Conservation (phyloP, 2,888 invertebrate genomes). For the Acanthosoma haemorrhoidale region DNA sequence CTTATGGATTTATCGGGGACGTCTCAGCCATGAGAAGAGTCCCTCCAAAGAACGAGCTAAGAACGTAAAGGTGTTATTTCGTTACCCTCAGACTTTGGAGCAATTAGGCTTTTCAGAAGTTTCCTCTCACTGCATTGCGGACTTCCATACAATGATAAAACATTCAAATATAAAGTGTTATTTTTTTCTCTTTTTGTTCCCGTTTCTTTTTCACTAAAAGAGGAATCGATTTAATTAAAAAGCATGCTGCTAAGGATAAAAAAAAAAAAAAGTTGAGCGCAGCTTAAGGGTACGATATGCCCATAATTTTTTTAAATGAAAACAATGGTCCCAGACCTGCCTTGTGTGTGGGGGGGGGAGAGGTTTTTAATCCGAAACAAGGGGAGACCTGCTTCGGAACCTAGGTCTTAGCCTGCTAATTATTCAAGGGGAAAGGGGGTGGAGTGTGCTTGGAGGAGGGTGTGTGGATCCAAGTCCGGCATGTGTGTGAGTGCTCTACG, state of each 20-base stretch:
- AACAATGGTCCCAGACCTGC: constrained; percentile 11
- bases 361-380: constrained; percentile 12
- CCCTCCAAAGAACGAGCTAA: no score
- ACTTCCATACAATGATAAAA: background rate
- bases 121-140: constrained; percentile 7
- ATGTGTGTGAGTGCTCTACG: background rate
- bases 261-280: constrained; percentile 1
- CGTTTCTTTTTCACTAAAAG: background rate
- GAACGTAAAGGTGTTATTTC: no score
- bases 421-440: background rate
- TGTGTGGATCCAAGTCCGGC: no score
- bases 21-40: no score
- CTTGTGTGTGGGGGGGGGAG: background rate
- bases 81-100: no score
- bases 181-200: background rate
- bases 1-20: no score
- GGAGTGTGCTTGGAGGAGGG: background rate
- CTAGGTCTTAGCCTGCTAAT: constrained; percentile 6
- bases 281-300: constrained; percentile 13
- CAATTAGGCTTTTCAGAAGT: no score
- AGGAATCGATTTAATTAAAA: constrained; percentile 25
- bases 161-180: background rate
- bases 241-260: background rate
- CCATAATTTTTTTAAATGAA: constrained; percentile 25
- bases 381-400: background rate